Evolutionary conservation across 2,797 vertebrate species (phyloP).

Genomic region (Cheirogaleus major): DNA sequence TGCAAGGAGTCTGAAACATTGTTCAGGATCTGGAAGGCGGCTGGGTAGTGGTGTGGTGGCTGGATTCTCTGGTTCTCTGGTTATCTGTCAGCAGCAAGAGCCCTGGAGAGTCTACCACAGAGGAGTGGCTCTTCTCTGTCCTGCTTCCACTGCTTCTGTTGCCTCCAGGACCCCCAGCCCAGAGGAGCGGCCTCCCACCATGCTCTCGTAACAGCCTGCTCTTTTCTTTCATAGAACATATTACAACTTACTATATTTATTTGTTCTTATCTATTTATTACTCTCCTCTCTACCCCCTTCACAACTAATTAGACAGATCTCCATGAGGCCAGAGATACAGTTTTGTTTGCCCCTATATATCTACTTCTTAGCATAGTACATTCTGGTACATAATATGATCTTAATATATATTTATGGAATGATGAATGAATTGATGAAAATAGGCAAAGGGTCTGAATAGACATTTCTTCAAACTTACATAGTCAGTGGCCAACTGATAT

Average conservation of each 20-base stretch:
- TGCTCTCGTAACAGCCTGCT: neutral
- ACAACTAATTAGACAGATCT: neutral
- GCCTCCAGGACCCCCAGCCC: neutral
- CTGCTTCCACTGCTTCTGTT: neutral
- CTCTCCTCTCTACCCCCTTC: neutral
- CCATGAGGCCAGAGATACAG: neutral
- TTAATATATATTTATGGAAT: neutral
- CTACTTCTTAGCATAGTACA: neutral
- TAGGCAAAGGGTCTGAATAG: neutral
- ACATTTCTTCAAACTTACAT: neutral
- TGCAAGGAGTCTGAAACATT: neutral
- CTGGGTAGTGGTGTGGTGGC: neutral
- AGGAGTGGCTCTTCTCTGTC: neutral
- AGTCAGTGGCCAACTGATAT: neutral
- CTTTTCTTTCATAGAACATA: neutral
- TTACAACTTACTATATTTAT: neutral
- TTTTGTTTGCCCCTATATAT: neutral
- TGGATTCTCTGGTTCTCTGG: neutral
- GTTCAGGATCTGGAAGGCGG: neutral
- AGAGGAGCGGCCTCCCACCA: neutral
- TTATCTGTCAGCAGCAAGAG: neutral
- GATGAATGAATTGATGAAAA: neutral
- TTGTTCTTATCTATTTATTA: neutral
- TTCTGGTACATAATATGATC: neutral
- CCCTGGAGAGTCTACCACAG: neutral